phyloP scores from a whole-genome alignment of 2,797 vertebrate species.

The Argentina silus region DNA sequence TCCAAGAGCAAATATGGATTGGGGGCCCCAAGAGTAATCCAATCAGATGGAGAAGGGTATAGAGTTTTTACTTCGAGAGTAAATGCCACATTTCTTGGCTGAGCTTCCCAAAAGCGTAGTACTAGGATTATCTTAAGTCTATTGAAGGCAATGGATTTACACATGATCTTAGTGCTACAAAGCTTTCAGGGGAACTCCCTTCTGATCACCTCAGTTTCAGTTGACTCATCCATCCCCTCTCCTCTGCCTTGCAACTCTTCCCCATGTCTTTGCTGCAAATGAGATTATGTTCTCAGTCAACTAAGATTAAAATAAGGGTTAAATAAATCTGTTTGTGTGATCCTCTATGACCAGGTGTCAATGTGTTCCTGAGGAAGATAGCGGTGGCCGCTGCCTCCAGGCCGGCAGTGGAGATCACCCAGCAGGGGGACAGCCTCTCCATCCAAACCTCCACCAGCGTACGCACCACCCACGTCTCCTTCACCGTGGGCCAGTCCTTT shows the following conservation, averaged over 20 bases:
- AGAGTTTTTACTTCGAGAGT: no score
- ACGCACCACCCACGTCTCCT: slow-evolving; percentile 88
- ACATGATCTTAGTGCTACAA: slow-evolving; percentile 10
- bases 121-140: no score
- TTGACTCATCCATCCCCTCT: neutral
- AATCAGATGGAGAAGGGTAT: slow-evolving; percentile 28
- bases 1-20: slow-evolving; percentile 45
- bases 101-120: no score
- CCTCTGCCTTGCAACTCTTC: no score
- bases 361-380: slow-evolving; percentile 89
- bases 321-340: slow-evolving; percentile 22
- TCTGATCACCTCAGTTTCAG: neutral
- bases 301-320: no score
- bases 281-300: neutral
- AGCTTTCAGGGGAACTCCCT: no score
- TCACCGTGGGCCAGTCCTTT: slow-evolving; percentile 89
- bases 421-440: slow-evolving; percentile 87
- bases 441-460: slow-evolving; percentile 91
- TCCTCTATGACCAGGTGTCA: slow-evolving; percentile 78
- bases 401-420: slow-evolving; percentile 88
- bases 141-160: no score
- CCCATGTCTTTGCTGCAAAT: no score
- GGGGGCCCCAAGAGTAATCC: slow-evolving; percentile 4
- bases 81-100: no score
- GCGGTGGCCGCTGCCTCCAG: slow-evolving; percentile 88